Evolutionary conservation across 1,140 invertebrate genomes (phyloP).

Genomic region (Conus ventricosus): DNA sequence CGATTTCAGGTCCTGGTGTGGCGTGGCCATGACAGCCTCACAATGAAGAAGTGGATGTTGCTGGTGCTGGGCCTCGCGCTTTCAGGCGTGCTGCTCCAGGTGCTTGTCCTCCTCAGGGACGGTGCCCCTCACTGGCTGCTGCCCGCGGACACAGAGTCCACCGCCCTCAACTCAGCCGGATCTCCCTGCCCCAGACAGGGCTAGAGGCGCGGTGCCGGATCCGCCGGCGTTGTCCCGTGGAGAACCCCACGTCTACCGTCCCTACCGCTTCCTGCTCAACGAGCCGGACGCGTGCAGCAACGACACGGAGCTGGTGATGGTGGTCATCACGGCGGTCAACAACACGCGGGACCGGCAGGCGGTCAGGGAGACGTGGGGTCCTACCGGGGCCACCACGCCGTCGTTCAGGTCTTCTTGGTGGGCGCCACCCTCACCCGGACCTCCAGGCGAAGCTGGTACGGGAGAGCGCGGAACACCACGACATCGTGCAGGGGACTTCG

Average conservation of each 20-base stretch:
- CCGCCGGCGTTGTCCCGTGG: not conserved
- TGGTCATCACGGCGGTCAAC: slow-evolving; percentile 42
- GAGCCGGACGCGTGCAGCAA: slow-evolving; percentile 27
- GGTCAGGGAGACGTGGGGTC: slow-evolving; percentile 70
- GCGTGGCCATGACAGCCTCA: not conserved
- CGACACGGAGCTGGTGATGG: slow-evolving; percentile 48
- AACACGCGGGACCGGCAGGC: slow-evolving; percentile 53
- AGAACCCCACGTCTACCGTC: not conserved
- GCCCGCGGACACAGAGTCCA: no score
- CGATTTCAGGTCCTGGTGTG: not conserved
- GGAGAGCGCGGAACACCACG: slow-evolving; percentile 80
- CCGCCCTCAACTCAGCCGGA: not conserved
- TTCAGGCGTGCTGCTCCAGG: not conserved
- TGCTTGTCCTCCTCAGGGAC: not conserved
- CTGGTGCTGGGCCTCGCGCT: slow-evolving; percentile 3
- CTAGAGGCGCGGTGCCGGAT: not conserved
- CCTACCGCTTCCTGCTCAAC: slow-evolving; percentile 21
- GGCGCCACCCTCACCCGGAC: slow-evolving; percentile 78
- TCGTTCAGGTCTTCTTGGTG: slow-evolving; percentile 81
- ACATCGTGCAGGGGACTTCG: slow-evolving; percentile 87
- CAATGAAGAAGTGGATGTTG: not conserved
- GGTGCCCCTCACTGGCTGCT: not conserved
- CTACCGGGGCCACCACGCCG: slow-evolving; percentile 33
- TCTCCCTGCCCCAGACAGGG: not conserved
- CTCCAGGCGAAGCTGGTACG: slow-evolving; percentile 45